Base-by-base conservation (phyloP, 2,113 vertebrate species). In the Eublepharis macularius region DNA sequence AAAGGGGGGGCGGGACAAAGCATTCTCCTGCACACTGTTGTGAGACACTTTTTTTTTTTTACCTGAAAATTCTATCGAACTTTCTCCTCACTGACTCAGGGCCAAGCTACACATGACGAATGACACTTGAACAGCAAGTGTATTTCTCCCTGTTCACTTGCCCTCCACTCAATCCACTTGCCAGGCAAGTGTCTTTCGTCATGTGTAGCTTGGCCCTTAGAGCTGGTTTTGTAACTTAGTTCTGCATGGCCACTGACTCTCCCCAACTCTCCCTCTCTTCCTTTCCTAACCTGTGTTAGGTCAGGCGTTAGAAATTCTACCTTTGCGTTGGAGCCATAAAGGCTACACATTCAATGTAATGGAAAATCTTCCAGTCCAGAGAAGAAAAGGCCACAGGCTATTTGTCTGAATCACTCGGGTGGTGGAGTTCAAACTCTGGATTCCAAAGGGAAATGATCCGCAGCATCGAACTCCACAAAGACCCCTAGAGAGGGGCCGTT, bases 21-120 rank as follows among this genome's bases (percentile, higher is more conserved):
- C 51, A 68, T 82, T 74, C 10, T 2, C n/a, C 21, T 19, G 24
- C 87, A 77, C 80, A 9, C 47, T 43, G 41, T 14, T 82, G 80
- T 74, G 72, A 92, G n/a, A 26, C 63, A 89, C 84, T 74, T 88
- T 81, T 80, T 84, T 87, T 47, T 88, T 45, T 26, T 51, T 54
- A 79, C 70, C 80, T 85, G 65, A 69, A 80, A 76, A 86, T 88
- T 84, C 82, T 82, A 81, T 26, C 84, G 75, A 96, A 95, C 94
- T 96, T 96, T 93, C 91, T 93, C 90, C 92, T 29, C 94, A 94
- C 92, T 92, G 92, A 95, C 87, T n/a, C n/a, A n/a, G n/a, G n/a
- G n/a, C n/a, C n/a, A n/a, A n/a, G n/a, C n/a, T n/a, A n/a, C n/a
- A n/a, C n/a, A n/a, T n/a, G n/a, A n/a, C n/a, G n/a, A n/a, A n/a